A percentile compares a stretch with the other conserved stretches of the same genome.
Conservation (phyloP, 2,113 vertebrate genomes). For the Theristicus caerulescens region DNA sequence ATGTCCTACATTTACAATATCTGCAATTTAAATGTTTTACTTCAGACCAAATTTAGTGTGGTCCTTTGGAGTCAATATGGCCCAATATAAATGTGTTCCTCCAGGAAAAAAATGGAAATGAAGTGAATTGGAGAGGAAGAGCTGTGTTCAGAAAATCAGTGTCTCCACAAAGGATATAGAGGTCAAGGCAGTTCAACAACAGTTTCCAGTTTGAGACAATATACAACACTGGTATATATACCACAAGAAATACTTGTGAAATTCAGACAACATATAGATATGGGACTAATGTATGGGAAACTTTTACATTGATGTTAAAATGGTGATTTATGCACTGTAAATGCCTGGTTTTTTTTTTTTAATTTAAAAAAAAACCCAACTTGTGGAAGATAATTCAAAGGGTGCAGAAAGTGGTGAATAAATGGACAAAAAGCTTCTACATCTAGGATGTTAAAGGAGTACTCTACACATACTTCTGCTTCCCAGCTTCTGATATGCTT, state of each 20-base stretch:
- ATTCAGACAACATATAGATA: neutral
- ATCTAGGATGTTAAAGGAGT: neutral
- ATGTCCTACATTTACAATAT: neutral
- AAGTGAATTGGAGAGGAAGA: neutral
- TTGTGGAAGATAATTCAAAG: neutral
- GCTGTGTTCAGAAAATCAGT: neutral
- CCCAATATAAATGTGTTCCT: neutral
- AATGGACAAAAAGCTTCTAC: neutral
- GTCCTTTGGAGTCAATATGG: neutral
- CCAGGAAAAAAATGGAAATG: neutral
- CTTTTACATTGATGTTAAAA: neutral
- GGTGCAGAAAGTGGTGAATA: neutral
- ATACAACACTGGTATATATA: neutral
- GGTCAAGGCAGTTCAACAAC: neutral
- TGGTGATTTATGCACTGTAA: neutral
- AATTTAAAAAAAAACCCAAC: neutral
- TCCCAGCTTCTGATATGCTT: neutral
- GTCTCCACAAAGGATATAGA: neutral
- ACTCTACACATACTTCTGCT: neutral
- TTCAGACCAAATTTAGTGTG: neutral
- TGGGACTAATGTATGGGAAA: neutral
- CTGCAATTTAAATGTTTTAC: neutral
- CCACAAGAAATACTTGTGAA: neutral
- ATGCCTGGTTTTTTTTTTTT: neutral
- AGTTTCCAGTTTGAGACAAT: neutral